Conservation (phyloP, 2,113 vertebrate genomes). For the Phrynosoma blainvillii region DNA sequence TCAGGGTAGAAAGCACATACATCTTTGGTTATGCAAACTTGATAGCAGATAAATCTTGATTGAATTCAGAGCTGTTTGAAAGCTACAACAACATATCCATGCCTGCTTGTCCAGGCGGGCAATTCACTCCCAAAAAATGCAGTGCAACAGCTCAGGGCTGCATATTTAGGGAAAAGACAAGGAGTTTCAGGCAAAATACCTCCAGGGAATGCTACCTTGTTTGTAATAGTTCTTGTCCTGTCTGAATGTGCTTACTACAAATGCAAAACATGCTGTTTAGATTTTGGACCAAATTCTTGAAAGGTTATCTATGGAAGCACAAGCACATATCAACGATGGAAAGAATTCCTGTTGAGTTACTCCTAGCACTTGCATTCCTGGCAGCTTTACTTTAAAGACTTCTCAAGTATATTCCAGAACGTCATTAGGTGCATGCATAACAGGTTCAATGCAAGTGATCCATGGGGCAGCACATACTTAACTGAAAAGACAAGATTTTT, state of each 20-base stretch:
- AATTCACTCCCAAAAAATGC: neutral
- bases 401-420: neutral
- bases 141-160: neutral
- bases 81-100: neutral
- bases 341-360: neutral
- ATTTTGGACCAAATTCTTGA: neutral
- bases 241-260: neutral
- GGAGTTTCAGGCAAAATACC: neutral
- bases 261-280: neutral
- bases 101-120: neutral
- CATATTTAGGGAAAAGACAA: neutral
- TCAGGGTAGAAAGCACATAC: neutral
- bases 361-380: neutral
- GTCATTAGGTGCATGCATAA: neutral
- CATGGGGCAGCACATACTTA: neutral
- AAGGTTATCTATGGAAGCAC: neutral
- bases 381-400: neutral
- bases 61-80: neutral
- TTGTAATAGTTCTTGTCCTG: neutral
- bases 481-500: neutral
- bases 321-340: neutral
- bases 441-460: neutral
- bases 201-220: neutral
- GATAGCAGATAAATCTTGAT: neutral
- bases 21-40: conserved; percentile 2